Percentiles rank a stretch among this genome's conserved stretches.
phyloP scores from a whole-genome alignment of 2,797 vertebrate genomes.

The Enteromius argenteus region DNA sequence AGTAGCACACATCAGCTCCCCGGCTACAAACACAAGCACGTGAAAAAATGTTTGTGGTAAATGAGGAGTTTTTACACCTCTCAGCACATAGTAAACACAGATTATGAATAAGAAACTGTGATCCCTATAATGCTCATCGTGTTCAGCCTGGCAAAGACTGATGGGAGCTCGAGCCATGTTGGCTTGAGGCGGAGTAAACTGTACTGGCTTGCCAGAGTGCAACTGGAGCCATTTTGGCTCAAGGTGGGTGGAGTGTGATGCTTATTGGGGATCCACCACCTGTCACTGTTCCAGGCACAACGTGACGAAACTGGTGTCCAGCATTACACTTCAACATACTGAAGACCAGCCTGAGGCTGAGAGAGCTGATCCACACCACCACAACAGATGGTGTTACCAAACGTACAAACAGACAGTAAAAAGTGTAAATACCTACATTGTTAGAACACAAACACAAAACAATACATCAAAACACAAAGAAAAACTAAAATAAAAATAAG shows the following conservation, averaged over 20 bases:
- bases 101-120: conserved; percentile 1
- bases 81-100: background rate
- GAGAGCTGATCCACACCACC: background rate
- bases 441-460: background rate
- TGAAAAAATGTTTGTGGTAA: background rate
- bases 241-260: background rate
- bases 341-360: conserved; percentile 10
- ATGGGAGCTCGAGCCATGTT: conserved; percentile 12
- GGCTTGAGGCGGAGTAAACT: conserved; percentile 27
- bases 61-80: background rate
- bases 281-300: conserved; percentile 23
- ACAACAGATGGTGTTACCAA: conserved; percentile 8
- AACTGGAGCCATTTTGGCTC: conserved; percentile 4
- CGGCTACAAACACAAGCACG: background rate
- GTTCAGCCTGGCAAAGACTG: conserved; percentile 19
- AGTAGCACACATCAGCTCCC: background rate
- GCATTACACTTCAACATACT: conserved; percentile 15
- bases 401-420: too few species aligned
- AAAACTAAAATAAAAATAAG: background rate
- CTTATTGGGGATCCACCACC: conserved; percentile 12
- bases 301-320: conserved; percentile 6
- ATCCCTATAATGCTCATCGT: background rate
- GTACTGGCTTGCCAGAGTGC: background rate
- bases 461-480: too few species aligned
- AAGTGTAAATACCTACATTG: background rate